These are phyloP conservation scores for Troilus luridus DNA, from an alignment of 2,888 invertebrate genomes.

Conservation along the genomic window DNA sequence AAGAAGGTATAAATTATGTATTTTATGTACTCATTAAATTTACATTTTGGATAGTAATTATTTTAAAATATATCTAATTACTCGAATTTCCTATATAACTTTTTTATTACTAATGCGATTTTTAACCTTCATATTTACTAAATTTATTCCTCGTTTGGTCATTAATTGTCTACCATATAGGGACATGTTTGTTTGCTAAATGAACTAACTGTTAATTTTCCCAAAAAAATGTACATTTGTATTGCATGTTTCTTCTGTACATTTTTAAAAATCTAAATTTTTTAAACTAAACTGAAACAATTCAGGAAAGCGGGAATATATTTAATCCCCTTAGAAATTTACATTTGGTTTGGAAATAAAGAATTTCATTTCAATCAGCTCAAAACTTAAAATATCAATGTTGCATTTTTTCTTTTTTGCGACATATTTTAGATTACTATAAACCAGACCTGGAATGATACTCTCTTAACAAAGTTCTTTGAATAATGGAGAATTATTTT, in stretches of 20 bases:
- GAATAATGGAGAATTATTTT: not conserved
- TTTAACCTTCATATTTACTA: too few species aligned
- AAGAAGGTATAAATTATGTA: not conserved
- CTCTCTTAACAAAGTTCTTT: not conserved
- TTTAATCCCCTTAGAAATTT: not conserved
- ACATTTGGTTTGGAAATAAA: too few species aligned
- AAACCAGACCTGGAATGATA: not conserved
- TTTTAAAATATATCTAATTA: too few species aligned
- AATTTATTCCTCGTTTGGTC: too few species aligned
- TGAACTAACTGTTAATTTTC: not conserved
- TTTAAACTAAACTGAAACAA: not conserved
- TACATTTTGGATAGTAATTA: too few species aligned
- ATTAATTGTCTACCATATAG: too few species aligned
- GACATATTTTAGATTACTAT: not conserved
- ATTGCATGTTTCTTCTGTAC: not conserved
- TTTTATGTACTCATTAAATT: not conserved
- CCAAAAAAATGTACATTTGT: not conserved
- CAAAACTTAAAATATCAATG: too few species aligned
- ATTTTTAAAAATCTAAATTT: not conserved
- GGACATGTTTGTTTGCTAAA: too few species aligned
- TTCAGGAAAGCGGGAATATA: not conserved
- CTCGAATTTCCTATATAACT: too few species aligned
- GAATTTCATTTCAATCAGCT: too few species aligned
- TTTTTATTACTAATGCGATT: too few species aligned
- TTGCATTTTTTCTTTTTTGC: too few species aligned